Percentiles rank a stretch among this genome's conserved stretches.
These are phyloP conservation scores for Salvelinus sp. DNA, from an alignment of 2,113 vertebrate genomes.

Conservation along the genomic window DNA sequence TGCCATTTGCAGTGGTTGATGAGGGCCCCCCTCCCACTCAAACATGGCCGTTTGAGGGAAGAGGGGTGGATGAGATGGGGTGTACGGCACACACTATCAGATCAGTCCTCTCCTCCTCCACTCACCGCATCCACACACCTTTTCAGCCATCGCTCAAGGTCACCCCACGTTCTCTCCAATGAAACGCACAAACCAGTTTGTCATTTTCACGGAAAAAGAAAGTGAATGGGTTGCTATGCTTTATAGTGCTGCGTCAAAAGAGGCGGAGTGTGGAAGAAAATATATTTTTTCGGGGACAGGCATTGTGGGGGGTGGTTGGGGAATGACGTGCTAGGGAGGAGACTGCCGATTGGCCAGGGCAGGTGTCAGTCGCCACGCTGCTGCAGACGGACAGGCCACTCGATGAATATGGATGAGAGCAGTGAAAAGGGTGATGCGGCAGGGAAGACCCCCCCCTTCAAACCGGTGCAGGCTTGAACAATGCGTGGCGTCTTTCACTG, in stretches of 20 bases:
- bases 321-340: slow-evolving; percentile 57
- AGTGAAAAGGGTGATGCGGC: slow-evolving; percentile 78
- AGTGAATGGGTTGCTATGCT: slow-evolving; percentile 66
- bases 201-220: slow-evolving; percentile 61
- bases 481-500: slow-evolving; percentile 76
- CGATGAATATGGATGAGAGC: slow-evolving; percentile 79
- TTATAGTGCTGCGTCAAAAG: slow-evolving; percentile 79
- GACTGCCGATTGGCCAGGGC: slow-evolving; percentile 55
- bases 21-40: slow-evolving; percentile 64
- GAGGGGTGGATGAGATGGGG: slow-evolving; percentile 37
- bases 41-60: slow-evolving; percentile 74
- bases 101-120: slow-evolving; percentile 58
- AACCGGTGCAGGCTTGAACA: slow-evolving; percentile 77
- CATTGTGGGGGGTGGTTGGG: slow-evolving; percentile 44
- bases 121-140: slow-evolving; percentile 58
- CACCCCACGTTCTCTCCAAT: slow-evolving; percentile 48
- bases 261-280: slow-evolving; percentile 69
- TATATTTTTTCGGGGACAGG: slow-evolving; percentile 64
- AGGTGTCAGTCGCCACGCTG: slow-evolving; percentile 62
- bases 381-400: slow-evolving; percentile 75
- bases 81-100: slow-evolving; percentile 52
- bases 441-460: slow-evolving; percentile 75
- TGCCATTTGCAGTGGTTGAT: slow-evolving; percentile 78
- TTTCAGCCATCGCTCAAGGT: slow-evolving; percentile 64
- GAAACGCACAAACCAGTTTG: slow-evolving; percentile 44